Evolutionary conservation across 2,888 invertebrate genomes (phyloP).

Genomic region (Drepana falcataria): DNA sequence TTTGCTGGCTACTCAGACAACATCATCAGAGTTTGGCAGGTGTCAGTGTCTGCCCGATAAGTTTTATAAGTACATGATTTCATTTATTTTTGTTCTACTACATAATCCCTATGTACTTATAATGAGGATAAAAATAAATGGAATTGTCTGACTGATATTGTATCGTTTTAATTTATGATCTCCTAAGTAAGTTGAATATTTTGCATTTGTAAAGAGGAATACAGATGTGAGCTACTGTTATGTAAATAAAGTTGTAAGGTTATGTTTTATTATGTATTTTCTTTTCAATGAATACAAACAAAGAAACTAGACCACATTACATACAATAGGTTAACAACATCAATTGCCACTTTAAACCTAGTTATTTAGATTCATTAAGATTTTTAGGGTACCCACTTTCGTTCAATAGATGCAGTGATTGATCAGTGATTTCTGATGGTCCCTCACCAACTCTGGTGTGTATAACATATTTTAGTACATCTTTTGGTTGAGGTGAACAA

Average conservation of each 20-base stretch:
- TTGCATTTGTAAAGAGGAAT: constrained; percentile 16
- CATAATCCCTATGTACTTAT: constrained; percentile 19
- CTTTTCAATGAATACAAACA: constrained; percentile 14
- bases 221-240: constrained; percentile 36
- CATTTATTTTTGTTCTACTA: constrained; percentile 72
- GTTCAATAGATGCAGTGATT: constrained; percentile 47
- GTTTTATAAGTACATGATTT: constrained; percentile 44
- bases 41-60: constrained; percentile 90
- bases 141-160: constrained; percentile 47
- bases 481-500: constrained; percentile 56
- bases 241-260: constrained; percentile 51
- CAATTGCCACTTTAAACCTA: background rate
- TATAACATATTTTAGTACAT: constrained; percentile 88
- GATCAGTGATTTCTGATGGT: constrained; percentile 76
- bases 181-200: constrained; percentile 37
- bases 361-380: background rate
- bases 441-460: constrained; percentile 90
- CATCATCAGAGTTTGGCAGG: constrained; percentile 99
- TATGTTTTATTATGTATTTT: constrained; percentile 25
- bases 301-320: background rate
- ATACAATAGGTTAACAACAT: background rate
- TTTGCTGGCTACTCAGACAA: constrained; percentile 99
- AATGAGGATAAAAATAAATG: constrained; percentile 73
- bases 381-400: constrained; percentile 36
- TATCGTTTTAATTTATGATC: constrained; percentile 66